Evolutionary conservation across 2,888 invertebrate genomes (phyloP), one percentile per base, ranked within the genome.

Genomic region (Pinctada fucata): DNA sequence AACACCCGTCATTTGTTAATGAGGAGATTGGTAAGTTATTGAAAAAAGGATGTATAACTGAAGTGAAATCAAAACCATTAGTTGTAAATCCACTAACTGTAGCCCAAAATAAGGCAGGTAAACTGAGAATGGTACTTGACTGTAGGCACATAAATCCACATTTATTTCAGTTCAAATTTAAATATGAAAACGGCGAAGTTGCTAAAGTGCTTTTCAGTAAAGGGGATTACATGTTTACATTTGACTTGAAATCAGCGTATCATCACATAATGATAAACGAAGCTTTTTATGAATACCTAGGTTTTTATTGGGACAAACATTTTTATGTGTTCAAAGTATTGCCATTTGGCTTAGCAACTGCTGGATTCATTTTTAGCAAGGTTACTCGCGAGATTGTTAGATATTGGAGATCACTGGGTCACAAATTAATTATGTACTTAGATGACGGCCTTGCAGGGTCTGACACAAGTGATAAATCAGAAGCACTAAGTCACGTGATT

Each of bases 321-420:
- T 82, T 75, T 73, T 85, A 69, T 69, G 79, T 81, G 3, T 85
- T 79, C 10, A 80, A 78, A 48, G 84, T 82, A n/a, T n/a, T n/a
- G n/a, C n/a, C n/a, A n/a, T n/a, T n/a, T n/a, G n/a, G n/a, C n/a
- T n/a, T n/a, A n/a, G n/a, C n/a, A n/a, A n/a, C n/a, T n/a, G n/a
- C n/a, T n/a, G n/a, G n/a, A n/a, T n/a, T n/a, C n/a, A n/a, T 65
- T n/a, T 84, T 81, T 71, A 78, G 80, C 0, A 82, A 84, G 64
- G 45, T 80, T 8, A 8, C 78, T 31, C 50, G 78, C 58, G 75
- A 58, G 8, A 63, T 78, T 16, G 69, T 82, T 0, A 79, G 72
- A 70, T 45, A 75, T 65, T 79, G 75, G 68, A 75, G 79, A 68
- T 47, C 70, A 13, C 31, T 64, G 45, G 79, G 81, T 47, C n/a